A percentile compares a stretch with the other conserved stretches of the same genome.
These are phyloP conservation scores for Blera fallax DNA, from an alignment of 2,888 invertebrate genomes.

Conservation along the genomic window DNA sequence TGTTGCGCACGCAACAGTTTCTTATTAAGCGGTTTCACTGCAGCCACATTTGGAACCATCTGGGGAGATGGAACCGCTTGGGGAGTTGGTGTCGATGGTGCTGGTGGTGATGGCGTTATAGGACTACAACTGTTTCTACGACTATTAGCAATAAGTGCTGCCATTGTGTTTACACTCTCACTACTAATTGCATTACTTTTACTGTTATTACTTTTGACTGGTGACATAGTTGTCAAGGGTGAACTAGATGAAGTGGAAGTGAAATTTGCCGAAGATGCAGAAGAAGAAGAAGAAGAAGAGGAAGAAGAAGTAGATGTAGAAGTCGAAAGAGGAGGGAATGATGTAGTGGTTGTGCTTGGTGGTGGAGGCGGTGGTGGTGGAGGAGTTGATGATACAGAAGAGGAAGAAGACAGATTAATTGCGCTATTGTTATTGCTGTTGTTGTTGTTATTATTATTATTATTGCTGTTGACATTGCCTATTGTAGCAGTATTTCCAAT, in stretches of 20 bases:
- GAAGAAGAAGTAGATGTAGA: slow-evolving; percentile 51
- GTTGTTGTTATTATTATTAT: slow-evolving; percentile 40
- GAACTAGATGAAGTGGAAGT: slow-evolving; percentile 51
- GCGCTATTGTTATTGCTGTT: slow-evolving; percentile 60
- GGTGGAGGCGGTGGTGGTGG: slow-evolving; percentile 75
- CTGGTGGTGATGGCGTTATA: slow-evolving; percentile 60
- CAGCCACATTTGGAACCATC: slow-evolving; percentile 39
- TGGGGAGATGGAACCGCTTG: slow-evolving; percentile 24
- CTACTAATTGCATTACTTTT: slow-evolving; percentile 68
- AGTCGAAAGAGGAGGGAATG: slow-evolving; percentile 46
- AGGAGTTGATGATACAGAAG: slow-evolving; percentile 79
- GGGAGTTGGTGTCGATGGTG: slow-evolving; percentile 47
- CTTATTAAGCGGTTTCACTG: slow-evolving; percentile 78
- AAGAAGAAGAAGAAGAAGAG: slow-evolving; percentile 49
- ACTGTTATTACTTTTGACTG: slow-evolving; percentile 69
- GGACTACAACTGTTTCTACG: slow-evolving; percentile 72
- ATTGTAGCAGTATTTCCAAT: slow-evolving; percentile 66
- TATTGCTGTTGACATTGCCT: slow-evolving; percentile 1
- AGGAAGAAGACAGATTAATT: slow-evolving; percentile 74
- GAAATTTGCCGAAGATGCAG: slow-evolving; percentile 56
- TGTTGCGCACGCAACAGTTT: slow-evolving; percentile 81
- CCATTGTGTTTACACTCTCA: slow-evolving; percentile 47
- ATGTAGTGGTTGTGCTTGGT: slow-evolving; percentile 73
- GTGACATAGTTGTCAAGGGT: slow-evolving; percentile 55
- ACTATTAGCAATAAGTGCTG: slow-evolving; percentile 61